Percentiles rank a stretch among this genome's conserved stretches.
These are phyloP conservation scores for Lanistes nyassanus DNA, from an alignment of 1,140 invertebrate genomes.

Conservation along the genomic window DNA sequence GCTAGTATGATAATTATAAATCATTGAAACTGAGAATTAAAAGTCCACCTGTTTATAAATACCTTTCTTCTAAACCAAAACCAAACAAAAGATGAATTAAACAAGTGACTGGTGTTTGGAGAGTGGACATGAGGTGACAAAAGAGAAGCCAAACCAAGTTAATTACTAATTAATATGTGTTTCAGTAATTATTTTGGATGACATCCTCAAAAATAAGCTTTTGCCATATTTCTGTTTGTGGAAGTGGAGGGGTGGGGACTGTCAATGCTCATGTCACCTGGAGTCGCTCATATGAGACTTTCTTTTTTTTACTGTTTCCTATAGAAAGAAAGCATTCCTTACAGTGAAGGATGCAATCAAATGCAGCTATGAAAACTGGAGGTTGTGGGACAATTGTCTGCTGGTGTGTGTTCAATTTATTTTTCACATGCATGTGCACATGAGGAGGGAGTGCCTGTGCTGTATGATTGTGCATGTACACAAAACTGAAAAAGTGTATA, in stretches of 20 bases:
- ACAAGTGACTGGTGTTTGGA: not conserved
- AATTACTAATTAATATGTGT: no score
- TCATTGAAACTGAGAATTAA: not conserved
- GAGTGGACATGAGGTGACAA: no score
- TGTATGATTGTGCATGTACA: not conserved
- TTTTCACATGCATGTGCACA: not conserved
- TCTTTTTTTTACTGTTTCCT: constrained; percentile 26
- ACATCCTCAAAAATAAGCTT: no score
- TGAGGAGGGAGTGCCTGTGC: not conserved
- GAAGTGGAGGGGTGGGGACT: no score
- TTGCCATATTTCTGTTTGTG: no score
- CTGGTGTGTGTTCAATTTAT: constrained; percentile 47
- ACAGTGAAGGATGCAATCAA: constrained; percentile 84
- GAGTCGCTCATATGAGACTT: no score
- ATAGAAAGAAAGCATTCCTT: constrained; percentile 74
- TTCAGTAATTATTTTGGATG: no score
- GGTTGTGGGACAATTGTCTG: constrained; percentile 91
- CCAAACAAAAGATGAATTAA: no score
- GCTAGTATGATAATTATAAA: not conserved
- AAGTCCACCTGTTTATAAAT: not conserved
- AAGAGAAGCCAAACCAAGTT: no score
- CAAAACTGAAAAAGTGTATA: not conserved
- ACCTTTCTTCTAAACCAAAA: no score
- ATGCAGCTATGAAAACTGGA: constrained; percentile 95
- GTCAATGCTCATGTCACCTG: no score